A percentile compares a stretch with the other conserved stretches of the same genome.
phyloP scores from a whole-genome alignment of 2,888 invertebrate genomes.

The Parapristionchus giblindavisi region DNA sequence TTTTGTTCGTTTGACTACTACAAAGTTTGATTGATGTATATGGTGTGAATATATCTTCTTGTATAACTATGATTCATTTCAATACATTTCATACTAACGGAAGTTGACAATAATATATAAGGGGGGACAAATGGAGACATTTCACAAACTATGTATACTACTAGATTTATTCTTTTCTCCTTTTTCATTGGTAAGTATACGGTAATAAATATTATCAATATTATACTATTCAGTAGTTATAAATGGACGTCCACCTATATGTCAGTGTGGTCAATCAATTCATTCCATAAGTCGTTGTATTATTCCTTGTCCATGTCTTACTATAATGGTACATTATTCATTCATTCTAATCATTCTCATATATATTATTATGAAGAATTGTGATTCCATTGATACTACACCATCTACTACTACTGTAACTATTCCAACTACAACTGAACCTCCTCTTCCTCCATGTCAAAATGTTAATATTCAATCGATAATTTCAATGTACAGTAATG shows the following conservation, averaged over 20 bases:
- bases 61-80: slow-evolving; percentile 2
- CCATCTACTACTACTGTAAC: not conserved
- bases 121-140: not conserved
- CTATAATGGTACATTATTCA: no score
- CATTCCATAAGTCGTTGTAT: no score
- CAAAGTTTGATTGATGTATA: slow-evolving; percentile 27
- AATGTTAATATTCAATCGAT: not conserved
- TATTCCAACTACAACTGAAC: not conserved
- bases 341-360: not conserved
- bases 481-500: not conserved
- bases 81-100: slow-evolving; percentile 7
- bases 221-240: no score
- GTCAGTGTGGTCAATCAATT: no score
- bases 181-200: not conserved
- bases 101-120: slow-evolving; percentile 17
- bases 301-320: no score
- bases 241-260: not conserved
- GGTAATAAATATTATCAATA: not conserved
- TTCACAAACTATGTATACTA: slow-evolving; percentile 2
- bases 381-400: no score
- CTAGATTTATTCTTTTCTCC: no score
- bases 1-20: slow-evolving; percentile 28
- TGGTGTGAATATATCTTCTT: slow-evolving; percentile 29
- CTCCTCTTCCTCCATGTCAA: not conserved
- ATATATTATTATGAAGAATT: no score